These are phyloP conservation scores for Lasioglossum morio DNA, from an alignment of 2,888 invertebrate species.

Conservation along the genomic window DNA sequence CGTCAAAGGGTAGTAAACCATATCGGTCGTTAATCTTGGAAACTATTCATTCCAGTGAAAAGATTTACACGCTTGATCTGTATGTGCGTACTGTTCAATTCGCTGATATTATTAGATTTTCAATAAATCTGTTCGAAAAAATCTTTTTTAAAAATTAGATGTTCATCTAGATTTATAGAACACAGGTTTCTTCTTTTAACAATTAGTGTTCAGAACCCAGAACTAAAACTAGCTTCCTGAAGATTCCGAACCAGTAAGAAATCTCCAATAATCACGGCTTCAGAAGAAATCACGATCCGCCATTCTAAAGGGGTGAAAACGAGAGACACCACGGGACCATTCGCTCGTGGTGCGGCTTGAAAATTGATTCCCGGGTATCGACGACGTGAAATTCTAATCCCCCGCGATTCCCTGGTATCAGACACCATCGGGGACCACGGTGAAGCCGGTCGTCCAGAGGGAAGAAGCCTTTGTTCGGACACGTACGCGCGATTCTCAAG, in stretches of 20 bases:
- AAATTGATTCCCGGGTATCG: slow-evolving; percentile 28
- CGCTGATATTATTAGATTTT: neutral
- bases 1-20: neutral
- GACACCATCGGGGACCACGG: neutral
- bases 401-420: neutral
- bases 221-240: too few species aligned
- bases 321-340: neutral
- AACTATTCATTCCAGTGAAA: neutral
- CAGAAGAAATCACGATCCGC: neutral
- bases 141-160: neutral
- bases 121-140: neutral
- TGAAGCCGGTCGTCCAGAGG: neutral
- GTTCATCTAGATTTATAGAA: neutral
- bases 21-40: neutral
- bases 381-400: neutral
- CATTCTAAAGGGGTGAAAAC: neutral
- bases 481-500: slow-evolving; percentile 35
- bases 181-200: too few species aligned
- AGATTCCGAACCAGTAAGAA: neutral
- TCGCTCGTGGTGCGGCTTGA: neutral
- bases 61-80: neutral
- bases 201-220: too few species aligned
- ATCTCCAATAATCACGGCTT: neutral
- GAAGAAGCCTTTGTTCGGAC: slow-evolving; percentile 7
- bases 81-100: neutral